Evolutionary conservation across 2,797 vertebrate genomes (phyloP).

Genomic region (Lophotriccus pileatus): DNA sequence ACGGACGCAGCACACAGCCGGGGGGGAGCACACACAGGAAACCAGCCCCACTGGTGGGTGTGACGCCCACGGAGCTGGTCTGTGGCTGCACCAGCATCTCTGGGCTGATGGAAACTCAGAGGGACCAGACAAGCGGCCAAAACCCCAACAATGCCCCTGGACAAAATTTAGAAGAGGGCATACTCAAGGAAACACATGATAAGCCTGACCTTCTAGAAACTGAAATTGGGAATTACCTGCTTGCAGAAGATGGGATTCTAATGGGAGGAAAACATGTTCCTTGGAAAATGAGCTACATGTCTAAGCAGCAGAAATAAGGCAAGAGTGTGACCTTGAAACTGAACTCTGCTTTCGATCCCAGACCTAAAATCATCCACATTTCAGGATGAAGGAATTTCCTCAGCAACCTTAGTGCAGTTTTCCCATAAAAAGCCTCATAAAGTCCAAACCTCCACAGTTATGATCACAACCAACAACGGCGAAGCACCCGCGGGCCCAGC

Average conservation of each 20-base stretch:
- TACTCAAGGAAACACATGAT: neutral
- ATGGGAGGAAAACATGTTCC: neutral
- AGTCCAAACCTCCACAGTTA: neutral
- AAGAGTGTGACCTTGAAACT: neutral
- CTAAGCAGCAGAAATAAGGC: neutral
- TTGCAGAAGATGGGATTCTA: neutral
- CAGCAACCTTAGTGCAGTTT: neutral
- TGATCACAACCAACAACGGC: fast-evolving
- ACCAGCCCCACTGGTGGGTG: fast-evolving
- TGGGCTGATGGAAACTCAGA: neutral
- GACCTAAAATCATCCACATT: neutral
- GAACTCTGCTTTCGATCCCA: neutral
- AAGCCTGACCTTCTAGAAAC: fast-evolving
- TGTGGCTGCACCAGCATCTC: fast-evolving
- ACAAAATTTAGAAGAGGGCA: neutral
- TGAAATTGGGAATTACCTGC: neutral
- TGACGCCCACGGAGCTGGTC: neutral
- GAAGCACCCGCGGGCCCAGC: neutral
- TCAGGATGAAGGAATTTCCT: neutral
- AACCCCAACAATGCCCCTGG: fast-evolving
- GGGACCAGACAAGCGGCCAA: neutral
- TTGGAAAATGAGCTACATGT: neutral
- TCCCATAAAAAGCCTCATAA: fast-evolving
- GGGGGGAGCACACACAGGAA: fast-evolving
- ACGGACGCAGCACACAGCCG: neutral